A percentile compares a stretch with the other conserved stretches of the same genome.
These are phyloP conservation scores for Pongo pygmaeus DNA, from an alignment of 2,113 vertebrate genomes.

Conservation along the genomic window DNA sequence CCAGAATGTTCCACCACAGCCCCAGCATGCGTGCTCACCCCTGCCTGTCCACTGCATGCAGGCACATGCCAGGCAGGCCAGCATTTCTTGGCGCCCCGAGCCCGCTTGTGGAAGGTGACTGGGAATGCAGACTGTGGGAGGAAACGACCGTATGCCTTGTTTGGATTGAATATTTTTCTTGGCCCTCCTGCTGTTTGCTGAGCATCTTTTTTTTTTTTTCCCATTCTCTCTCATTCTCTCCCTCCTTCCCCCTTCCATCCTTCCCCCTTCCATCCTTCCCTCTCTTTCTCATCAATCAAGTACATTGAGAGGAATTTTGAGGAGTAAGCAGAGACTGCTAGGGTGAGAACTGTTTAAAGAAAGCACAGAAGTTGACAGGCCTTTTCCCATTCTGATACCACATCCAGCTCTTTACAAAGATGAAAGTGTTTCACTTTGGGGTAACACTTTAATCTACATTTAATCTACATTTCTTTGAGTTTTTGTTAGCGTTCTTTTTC, in stretches of 20 bases:
- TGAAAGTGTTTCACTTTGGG: not conserved
- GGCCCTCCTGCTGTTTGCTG: slow-evolving; percentile 76
- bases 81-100: slow-evolving; percentile 77
- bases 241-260: not conserved
- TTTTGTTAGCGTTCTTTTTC: not conserved
- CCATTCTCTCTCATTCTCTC: not conserved
- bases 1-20: not conserved
- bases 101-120: slow-evolving; percentile 78
- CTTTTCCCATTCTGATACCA: not conserved
- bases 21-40: slow-evolving; percentile 33
- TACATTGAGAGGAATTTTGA: slow-evolving; percentile 31
- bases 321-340: slow-evolving; percentile 50
- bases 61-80: slow-evolving; percentile 66
- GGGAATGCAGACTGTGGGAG: slow-evolving; percentile 85
- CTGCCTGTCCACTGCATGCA: not conserved
- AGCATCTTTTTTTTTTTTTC: slow-evolving; percentile 64
- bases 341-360: not conserved
- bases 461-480: not conserved
- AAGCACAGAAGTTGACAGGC: not conserved
- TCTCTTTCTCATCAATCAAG: slow-evolving; percentile 45
- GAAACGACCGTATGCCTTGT: slow-evolving; percentile 84
- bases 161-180: slow-evolving; percentile 86
- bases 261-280: not conserved
- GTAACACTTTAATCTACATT: not conserved
- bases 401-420: not conserved